Evolutionary conservation across 1,140 invertebrate species (phyloP).

Genomic region (Tyrophagus putrescentiae): DNA sequence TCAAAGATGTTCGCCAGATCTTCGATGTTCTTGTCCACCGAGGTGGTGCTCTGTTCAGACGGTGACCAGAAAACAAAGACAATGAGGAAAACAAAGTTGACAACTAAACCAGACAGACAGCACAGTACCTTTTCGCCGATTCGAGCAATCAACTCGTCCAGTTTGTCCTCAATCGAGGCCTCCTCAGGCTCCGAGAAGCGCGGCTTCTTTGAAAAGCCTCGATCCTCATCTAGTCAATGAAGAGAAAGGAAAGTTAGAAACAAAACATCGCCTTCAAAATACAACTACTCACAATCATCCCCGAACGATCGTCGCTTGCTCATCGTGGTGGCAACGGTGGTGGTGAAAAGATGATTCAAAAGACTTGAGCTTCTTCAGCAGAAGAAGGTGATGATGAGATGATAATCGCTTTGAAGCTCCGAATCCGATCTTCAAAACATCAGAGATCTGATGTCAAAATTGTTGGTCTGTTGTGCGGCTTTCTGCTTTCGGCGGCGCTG

Average conservation of each 20-base stretch:
- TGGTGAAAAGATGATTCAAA: neutral
- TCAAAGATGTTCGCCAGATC: slow-evolving; percentile 84
- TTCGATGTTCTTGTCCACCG: slow-evolving; percentile 91
- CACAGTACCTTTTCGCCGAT: slow-evolving; percentile 71
- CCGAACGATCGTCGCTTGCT: slow-evolving; percentile 22
- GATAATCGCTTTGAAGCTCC: no score
- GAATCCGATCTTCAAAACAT: no score
- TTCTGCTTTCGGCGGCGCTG: no score
- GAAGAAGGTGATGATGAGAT: no score
- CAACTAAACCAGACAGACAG: no score
- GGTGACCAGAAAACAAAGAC: neutral
- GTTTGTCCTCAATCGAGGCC: slow-evolving; percentile 85
- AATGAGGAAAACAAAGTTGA: slow-evolving; percentile 11
- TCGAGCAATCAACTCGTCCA: slow-evolving; percentile 79
- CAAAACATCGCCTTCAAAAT: neutral
- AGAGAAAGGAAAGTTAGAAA: neutral
- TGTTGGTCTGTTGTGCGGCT: no score
- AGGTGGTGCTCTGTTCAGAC: slow-evolving; percentile 58
- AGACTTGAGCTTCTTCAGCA: neutral
- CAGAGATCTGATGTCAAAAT: no score
- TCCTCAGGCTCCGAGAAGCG: slow-evolving; percentile 33
- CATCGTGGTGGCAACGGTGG: slow-evolving; percentile 5
- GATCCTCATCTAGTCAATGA: slow-evolving; percentile 18
- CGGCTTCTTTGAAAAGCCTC: slow-evolving; percentile 25
- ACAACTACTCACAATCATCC: slow-evolving; percentile 16